Percentiles rank a stretch among this genome's conserved stretches.
These are phyloP conservation scores for Cybosia mesomella DNA, from an alignment of 2,888 invertebrate genomes.

Conservation along the genomic window DNA sequence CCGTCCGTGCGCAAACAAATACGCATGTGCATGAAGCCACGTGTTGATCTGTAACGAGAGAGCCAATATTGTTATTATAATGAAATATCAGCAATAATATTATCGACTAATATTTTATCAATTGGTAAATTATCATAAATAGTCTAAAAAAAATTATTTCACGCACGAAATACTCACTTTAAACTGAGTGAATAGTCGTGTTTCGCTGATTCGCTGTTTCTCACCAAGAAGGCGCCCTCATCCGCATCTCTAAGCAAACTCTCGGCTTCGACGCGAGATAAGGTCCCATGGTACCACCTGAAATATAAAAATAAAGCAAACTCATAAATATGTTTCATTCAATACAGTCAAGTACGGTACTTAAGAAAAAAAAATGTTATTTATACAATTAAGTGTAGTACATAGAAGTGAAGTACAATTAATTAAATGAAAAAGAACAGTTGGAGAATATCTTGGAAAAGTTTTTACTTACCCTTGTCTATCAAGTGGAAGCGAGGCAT, in stretches of 20 bases:
- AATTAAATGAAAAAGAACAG: background rate
- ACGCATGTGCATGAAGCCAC: conserved; percentile 99
- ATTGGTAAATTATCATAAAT: background rate
- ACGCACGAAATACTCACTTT: conserved; percentile 90
- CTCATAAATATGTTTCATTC: background rate
- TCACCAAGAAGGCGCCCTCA: conserved; percentile 97
- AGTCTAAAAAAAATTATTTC: background rate
- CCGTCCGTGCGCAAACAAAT: conserved; percentile 94
- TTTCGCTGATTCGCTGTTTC: conserved; percentile 97
- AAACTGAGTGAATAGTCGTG: conserved; percentile 97
- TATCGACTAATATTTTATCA: background rate
- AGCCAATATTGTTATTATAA: conserved; percentile 21
- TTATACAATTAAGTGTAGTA: too few species aligned
- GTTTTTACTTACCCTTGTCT: conserved; percentile 91
- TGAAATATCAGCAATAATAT: background rate
- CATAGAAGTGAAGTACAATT: too few species aligned
- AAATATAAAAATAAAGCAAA: conserved; percentile 30
- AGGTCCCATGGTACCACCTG: conserved; percentile 98
- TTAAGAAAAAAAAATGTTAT: background rate
- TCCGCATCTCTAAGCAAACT: conserved; percentile 92
- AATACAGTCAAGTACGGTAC: background rate
- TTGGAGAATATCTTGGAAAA: background rate
- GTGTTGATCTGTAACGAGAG: conserved; percentile 91
- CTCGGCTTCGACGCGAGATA: conserved; percentile 97
- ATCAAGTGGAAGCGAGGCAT: conserved; percentile 93